phyloP scores from a whole-genome alignment of 2,888 invertebrate species.

The Agrochola macilenta region DNA sequence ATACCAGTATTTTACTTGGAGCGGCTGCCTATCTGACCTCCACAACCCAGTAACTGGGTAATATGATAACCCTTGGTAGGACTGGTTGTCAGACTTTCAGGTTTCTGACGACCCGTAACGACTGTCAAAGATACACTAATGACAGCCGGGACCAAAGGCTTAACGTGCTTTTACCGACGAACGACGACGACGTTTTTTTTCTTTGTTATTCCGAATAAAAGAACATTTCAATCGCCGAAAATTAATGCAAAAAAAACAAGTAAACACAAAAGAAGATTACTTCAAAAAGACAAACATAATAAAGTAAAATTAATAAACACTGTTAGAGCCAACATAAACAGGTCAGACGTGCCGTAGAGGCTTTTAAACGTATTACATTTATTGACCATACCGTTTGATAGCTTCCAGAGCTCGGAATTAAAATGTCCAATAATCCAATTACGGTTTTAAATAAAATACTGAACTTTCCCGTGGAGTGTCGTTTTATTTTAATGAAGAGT shows the following conservation, averaged over 20 bases:
- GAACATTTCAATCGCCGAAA: conserved; percentile 29
- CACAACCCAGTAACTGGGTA: too few species aligned
- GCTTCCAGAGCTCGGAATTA: conserved; percentile 51
- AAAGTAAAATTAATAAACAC: conserved; percentile 56
- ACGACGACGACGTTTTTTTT: too few species aligned
- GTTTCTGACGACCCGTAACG: too few species aligned
- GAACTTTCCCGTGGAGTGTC: conserved; percentile 15
- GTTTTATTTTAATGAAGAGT: conserved; percentile 39
- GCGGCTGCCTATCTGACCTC: too few species aligned
- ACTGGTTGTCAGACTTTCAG: too few species aligned
- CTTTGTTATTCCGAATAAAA: neutral
- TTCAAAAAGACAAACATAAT: conserved; percentile 50
- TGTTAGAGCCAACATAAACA: conserved; percentile 51
- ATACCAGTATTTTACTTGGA: too few species aligned
- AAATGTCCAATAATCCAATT: conserved; percentile 53
- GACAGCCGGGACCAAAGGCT: too few species aligned
- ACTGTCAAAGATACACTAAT: too few species aligned
- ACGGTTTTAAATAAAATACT: conserved; percentile 51
- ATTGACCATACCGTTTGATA: conserved; percentile 68
- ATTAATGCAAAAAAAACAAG: conserved; percentile 8
- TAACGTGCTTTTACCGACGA: too few species aligned
- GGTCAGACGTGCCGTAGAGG: conserved; percentile 56
- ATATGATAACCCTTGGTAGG: too few species aligned
- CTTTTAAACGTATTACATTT: conserved; percentile 66
- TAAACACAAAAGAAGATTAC: conserved; percentile 19